Conservation (phyloP, 2,888 invertebrate species). For the Lottia scabra region DNA sequence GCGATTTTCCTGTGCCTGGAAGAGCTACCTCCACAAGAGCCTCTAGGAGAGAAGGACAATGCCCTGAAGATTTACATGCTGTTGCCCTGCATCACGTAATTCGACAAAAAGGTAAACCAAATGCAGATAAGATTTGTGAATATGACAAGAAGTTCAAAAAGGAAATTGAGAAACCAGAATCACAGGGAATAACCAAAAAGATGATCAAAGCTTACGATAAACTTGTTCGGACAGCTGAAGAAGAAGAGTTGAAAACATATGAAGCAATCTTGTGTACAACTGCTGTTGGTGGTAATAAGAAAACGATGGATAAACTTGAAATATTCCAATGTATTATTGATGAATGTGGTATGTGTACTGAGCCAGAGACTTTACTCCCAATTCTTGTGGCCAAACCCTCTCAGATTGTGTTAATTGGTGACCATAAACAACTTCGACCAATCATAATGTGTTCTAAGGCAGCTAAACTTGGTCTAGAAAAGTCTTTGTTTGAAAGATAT, state of each 20-base stretch:
- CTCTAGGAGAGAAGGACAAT: slow-evolving; percentile 19
- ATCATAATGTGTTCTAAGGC: slow-evolving; percentile 50
- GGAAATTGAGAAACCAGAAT: slow-evolving; percentile 18
- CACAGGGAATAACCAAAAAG: slow-evolving; percentile 26
- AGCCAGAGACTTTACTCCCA: slow-evolving; percentile 57
- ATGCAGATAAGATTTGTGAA: slow-evolving; percentile 21
- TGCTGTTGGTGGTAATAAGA: slow-evolving; percentile 33
- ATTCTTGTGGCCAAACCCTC: slow-evolving; percentile 46
- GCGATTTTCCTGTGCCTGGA: slow-evolving; percentile 55
- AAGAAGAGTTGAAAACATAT: slow-evolving; percentile 34
- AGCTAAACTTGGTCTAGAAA: slow-evolving; percentile 46
- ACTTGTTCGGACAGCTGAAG: slow-evolving; percentile 31
- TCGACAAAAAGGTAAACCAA: slow-evolving; percentile 28
- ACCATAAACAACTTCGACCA: slow-evolving; percentile 62
- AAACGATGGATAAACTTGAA: slow-evolving; percentile 13
- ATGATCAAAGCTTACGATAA: slow-evolving; percentile 31
- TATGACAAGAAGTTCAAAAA: slow-evolving; percentile 30
- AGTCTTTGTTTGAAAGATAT: slow-evolving; percentile 52
- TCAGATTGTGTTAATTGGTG: slow-evolving; percentile 61
- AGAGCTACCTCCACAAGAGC: slow-evolving; percentile 31
- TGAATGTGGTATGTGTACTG: slow-evolving; percentile 63
- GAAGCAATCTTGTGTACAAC: slow-evolving; percentile 53
- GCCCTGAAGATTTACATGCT: slow-evolving; percentile 29
- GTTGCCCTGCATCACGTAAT: slow-evolving; percentile 47
- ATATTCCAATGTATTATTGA: slow-evolving; percentile 57